Evolutionary conservation across 1,140 invertebrate genomes (phyloP).

Genomic region (Rhynchophorus ferrugineus): DNA sequence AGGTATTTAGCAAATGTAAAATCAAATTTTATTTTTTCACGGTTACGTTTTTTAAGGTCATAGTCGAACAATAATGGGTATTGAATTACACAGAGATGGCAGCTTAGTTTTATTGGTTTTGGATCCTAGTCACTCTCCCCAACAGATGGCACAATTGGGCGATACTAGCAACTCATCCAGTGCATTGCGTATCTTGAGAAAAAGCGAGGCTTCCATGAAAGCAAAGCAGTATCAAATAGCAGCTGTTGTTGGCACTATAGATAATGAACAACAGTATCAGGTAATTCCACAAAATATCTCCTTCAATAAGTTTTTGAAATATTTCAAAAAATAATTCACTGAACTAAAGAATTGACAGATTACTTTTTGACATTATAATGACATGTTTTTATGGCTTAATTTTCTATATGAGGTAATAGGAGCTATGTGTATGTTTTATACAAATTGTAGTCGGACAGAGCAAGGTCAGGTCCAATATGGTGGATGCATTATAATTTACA

Average conservation of each 20-base stretch:
- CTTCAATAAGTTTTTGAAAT: conserved; percentile 1
- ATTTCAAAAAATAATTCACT: no score
- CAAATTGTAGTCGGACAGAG: no score
- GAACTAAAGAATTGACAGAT: no score
- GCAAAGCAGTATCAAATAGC: conserved; percentile 83
- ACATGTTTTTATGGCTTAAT: no score
- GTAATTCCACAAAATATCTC: conserved; percentile 41
- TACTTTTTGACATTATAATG: no score
- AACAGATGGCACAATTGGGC: conserved; percentile 63
- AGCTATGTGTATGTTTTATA: no score
- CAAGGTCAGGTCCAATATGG: no score
- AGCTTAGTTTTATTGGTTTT: conserved; percentile 69
- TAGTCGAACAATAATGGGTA: conserved; percentile 81
- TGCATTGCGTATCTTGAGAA: conserved; percentile 64
- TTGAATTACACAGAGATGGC: conserved; percentile 67
- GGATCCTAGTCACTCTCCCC: conserved; percentile 75
- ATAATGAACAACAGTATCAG: conserved; percentile 67
- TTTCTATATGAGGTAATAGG: no score
- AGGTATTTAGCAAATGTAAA: conserved; percentile 47
- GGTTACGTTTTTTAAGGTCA: conserved; percentile 70
- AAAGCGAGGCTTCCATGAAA: conserved; percentile 66
- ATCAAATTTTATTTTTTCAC: conserved; percentile 10
- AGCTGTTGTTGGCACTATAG: conserved; percentile 65
- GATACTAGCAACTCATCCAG: conserved; percentile 48
- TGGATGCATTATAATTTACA: no score